Evolutionary conservation across 2,888 invertebrate species (phyloP).

Genomic region (Coleophora deauratella): DNA sequence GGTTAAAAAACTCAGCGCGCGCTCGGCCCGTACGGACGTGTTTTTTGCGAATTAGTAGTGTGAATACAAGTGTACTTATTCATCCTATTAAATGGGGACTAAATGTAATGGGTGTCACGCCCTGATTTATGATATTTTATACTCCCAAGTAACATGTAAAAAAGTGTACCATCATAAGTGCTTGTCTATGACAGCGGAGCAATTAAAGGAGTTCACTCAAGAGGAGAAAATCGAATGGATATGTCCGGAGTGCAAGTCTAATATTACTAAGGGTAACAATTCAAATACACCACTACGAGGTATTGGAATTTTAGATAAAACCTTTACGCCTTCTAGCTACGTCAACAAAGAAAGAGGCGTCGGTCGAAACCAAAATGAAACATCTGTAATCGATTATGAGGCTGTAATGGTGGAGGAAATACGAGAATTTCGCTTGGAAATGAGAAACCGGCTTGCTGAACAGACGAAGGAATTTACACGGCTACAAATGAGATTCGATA

Average conservation of each 20-base stretch:
- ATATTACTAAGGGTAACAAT: slow-evolving; percentile 7
- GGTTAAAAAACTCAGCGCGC: too few species aligned
- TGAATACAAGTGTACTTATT: slow-evolving; percentile 4
- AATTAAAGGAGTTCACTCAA: slow-evolving; percentile 1
- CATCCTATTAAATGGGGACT: slow-evolving; percentile 2
- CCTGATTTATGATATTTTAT: slow-evolving; percentile 7
- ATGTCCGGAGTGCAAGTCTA: slow-evolving; percentile 5
- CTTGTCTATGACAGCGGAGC: slow-evolving; percentile 1
- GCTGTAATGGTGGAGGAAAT: slow-evolving; percentile 6
- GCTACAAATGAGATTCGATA: slow-evolving; percentile 10
- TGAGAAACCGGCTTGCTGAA: slow-evolving; percentile 8
- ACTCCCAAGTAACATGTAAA: slow-evolving; percentile 7
- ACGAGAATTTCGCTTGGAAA: slow-evolving; percentile 11
- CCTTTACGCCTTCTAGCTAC: slow-evolving; percentile 9
- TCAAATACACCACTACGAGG: slow-evolving; percentile 12
- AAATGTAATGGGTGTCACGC: slow-evolving; percentile 8
- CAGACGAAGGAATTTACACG: slow-evolving; percentile 9
- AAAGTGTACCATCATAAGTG: slow-evolving; percentile 8
- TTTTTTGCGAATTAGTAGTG: background rate
- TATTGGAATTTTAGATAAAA: slow-evolving; percentile 1
- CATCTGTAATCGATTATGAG: slow-evolving; percentile 2
- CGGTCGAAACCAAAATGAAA: slow-evolving; percentile 2
- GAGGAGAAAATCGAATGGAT: slow-evolving; percentile 5
- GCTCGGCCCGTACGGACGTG: too few species aligned
- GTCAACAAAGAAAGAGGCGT: slow-evolving; percentile 11